phyloP scores from a whole-genome alignment of 1,140 invertebrate species.

The Saccostrea cuccullata region DNA sequence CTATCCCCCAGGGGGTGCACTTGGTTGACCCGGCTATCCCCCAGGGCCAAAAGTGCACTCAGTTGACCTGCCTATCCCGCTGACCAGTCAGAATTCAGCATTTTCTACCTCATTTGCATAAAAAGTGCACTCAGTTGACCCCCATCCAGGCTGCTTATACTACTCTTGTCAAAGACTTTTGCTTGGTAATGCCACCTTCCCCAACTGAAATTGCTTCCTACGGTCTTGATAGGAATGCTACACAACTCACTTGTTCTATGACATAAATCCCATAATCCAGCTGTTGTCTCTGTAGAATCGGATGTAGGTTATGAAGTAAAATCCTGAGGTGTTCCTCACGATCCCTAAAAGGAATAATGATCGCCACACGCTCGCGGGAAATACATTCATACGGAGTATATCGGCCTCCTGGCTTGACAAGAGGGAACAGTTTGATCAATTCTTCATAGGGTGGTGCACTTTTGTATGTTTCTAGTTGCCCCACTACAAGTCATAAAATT shows the following conservation, averaged over 20 bases:
- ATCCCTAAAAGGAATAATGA: constrained; percentile 70
- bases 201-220: too few species aligned
- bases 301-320: constrained; percentile 70
- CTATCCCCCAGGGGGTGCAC: too few species aligned
- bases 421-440: constrained; percentile 39
- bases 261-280: constrained; percentile 71
- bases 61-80: too few species aligned
- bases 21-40: too few species aligned
- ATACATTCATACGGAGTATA: constrained; percentile 62
- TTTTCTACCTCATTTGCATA: too few species aligned
- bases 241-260: constrained; percentile 64
- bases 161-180: too few species aligned
- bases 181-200: too few species aligned
- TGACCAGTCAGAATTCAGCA: too few species aligned
- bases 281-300: constrained; percentile 66
- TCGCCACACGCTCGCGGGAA: constrained; percentile 61
- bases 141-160: too few species aligned
- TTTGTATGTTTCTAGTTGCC: constrained; percentile 48
- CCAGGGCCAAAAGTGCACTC: too few species aligned
- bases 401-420: constrained; percentile 60
- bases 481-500: constrained; percentile 41
- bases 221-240: background rate
- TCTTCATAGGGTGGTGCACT: constrained; percentile 36
- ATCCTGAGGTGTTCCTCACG: constrained; percentile 65
- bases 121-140: too few species aligned